Percentiles rank a stretch among this genome's conserved stretches.
Conservation (phyloP, 2,888 invertebrate genomes). For the Endotricha flammealis region DNA sequence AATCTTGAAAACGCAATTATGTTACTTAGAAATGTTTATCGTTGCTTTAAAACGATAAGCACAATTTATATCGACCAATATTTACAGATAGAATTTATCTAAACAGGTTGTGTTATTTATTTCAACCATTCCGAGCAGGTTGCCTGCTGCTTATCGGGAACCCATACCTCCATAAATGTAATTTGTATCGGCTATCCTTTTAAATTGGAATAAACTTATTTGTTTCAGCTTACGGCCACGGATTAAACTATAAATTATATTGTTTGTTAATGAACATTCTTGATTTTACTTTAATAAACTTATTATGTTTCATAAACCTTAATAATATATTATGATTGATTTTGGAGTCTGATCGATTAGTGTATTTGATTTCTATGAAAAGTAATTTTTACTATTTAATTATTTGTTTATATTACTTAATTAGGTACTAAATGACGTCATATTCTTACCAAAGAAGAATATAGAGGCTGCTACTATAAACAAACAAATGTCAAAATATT, state of each 20-base stretch:
- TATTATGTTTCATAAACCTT: constrained; percentile 23
- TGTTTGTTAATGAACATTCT: constrained; percentile 41
- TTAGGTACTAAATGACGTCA: too few species aligned
- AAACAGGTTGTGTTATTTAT: constrained; percentile 68
- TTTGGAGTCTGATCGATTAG: neutral
- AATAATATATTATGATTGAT: constrained; percentile 10
- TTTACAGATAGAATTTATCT: constrained; percentile 70
- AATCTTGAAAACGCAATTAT: constrained; percentile 38
- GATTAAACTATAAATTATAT: constrained; percentile 48
- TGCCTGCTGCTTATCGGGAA: constrained; percentile 58
- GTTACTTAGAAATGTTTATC: constrained; percentile 33
- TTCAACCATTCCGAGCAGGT: constrained; percentile 66
- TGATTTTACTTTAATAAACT: constrained; percentile 39
- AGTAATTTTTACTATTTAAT: too few species aligned
- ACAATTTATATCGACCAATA: constrained; percentile 62
- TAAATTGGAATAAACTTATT: constrained; percentile 65
- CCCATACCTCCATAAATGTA: constrained; percentile 64
- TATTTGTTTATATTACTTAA: too few species aligned
- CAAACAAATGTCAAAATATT: too few species aligned
- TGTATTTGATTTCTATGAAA: neutral
- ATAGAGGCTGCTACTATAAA: too few species aligned
- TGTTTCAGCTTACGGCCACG: constrained; percentile 45
- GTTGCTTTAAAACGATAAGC: constrained; percentile 46
- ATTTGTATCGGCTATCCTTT: constrained; percentile 62
- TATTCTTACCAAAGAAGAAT: too few species aligned